These are phyloP conservation scores for Nerophis ophidion DNA, from an alignment of 2,113 vertebrate genomes.

Conservation along the genomic window DNA sequence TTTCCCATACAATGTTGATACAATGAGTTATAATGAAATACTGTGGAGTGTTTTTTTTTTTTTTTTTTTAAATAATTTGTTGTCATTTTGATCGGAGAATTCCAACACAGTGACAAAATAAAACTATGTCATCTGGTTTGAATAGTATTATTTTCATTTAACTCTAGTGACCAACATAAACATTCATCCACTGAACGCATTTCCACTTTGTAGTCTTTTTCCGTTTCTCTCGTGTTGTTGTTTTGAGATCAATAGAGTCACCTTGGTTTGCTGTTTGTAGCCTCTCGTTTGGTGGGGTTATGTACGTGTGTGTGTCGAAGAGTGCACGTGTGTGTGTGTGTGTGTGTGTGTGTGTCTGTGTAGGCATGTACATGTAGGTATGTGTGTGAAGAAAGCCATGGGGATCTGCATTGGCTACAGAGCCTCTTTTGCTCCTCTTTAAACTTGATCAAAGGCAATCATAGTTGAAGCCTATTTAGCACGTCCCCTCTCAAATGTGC, in stretches of 20 bases:
- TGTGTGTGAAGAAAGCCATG: slow-evolving; percentile 61
- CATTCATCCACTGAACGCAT: slow-evolving; percentile 26
- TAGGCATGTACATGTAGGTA: slow-evolving; percentile 48
- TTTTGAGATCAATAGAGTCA: slow-evolving; percentile 74
- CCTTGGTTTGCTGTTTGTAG: slow-evolving; percentile 78
- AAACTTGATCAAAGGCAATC: slow-evolving; percentile 74
- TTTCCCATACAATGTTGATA: background rate
- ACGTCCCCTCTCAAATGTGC: slow-evolving; percentile 61
- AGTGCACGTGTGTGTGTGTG: slow-evolving; percentile 29
- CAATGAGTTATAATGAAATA: background rate
- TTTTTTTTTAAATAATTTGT: background rate
- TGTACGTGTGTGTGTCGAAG: slow-evolving; percentile 43
- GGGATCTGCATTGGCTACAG: slow-evolving; percentile 72
- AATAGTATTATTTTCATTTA: too few species aligned
- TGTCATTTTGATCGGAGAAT: background rate
- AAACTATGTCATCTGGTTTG: background rate
- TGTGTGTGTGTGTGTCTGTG: slow-evolving; percentile 32
- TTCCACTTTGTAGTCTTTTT: slow-evolving; percentile 38
- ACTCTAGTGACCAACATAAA: slow-evolving; percentile 19
- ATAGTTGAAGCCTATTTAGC: slow-evolving; percentile 74
- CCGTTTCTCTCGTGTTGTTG: slow-evolving; percentile 48
- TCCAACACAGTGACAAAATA: background rate
- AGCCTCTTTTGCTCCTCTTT: slow-evolving; percentile 72
- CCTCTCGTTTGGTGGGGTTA: slow-evolving; percentile 61
- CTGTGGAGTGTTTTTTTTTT: background rate